Evolutionary conservation across 2,888 invertebrate species (phyloP).

Genomic region (Synanthedon vespiformis): DNA sequence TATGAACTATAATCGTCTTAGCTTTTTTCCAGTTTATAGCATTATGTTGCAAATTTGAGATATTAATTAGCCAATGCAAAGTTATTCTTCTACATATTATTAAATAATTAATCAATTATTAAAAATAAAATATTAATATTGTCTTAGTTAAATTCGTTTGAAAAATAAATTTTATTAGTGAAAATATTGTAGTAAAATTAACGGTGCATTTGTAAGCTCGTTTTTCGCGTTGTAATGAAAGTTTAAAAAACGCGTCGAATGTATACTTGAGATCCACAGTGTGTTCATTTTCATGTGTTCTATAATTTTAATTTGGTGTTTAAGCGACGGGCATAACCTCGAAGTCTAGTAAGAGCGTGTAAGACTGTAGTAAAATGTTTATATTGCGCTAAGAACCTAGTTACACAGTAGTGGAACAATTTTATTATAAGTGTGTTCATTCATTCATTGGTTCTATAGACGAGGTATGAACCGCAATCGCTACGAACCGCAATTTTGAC

Average conservation of each 20-base stretch:
- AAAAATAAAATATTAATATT: conserved; percentile 18
- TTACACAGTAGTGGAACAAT: too few species aligned
- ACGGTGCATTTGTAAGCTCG: neutral
- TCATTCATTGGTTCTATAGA: too few species aligned
- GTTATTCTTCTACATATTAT: conserved; percentile 36
- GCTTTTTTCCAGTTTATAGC: neutral
- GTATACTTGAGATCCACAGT: neutral
- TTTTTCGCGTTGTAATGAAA: too few species aligned
- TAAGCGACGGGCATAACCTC: too few species aligned
- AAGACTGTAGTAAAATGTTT: too few species aligned
- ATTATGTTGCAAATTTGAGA: conserved; percentile 14
- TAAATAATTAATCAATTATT: conserved; percentile 31
- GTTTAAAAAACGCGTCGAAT: too few species aligned
- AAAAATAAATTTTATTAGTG: conserved; percentile 45
- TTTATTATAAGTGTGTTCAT: too few species aligned
- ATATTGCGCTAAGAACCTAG: too few species aligned
- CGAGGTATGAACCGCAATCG: too few species aligned
- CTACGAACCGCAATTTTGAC: too few species aligned
- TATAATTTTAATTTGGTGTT: neutral
- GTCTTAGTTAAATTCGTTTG: conserved; percentile 27
- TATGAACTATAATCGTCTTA: neutral
- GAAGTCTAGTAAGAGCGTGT: too few species aligned
- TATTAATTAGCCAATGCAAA: conserved; percentile 35
- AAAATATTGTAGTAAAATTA: conserved; percentile 38
- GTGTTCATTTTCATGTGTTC: neutral